phyloP scores from a whole-genome alignment of 1,140 invertebrate species.

The Drosophila jambulina region DNA sequence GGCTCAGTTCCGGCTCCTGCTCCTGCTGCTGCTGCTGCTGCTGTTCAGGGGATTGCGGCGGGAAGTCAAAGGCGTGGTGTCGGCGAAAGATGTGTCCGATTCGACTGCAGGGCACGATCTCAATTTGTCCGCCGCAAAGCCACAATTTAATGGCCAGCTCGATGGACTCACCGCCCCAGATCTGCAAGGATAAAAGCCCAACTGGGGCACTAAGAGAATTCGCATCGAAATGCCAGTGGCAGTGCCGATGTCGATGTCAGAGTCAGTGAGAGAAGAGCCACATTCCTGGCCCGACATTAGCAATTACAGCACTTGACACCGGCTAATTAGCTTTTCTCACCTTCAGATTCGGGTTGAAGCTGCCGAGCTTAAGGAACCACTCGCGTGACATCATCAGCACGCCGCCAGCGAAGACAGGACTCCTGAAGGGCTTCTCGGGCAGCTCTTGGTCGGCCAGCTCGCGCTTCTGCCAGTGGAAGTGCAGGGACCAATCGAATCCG shows the following conservation, averaged over 20 bases:
- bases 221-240: constrained; percentile 8
- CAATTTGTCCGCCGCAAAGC: constrained; percentile 90
- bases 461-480: constrained; percentile 97
- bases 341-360: constrained; percentile 90
- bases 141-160: constrained; percentile 97
- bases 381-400: constrained; percentile 90
- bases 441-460: constrained; percentile 23
- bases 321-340: constrained; percentile 68
- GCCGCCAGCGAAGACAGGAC: constrained; percentile 92
- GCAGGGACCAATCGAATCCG: constrained; percentile 97
- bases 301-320: constrained; percentile 63
- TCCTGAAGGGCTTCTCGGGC: constrained; percentile 76
- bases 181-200: constrained; percentile 86
- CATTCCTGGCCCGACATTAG: constrained; percentile 52
- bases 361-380: constrained; percentile 92
- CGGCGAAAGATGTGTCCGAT: constrained; percentile 93
- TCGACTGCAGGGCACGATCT: constrained; percentile 93
- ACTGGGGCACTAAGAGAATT: constrained; percentile 6
- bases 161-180: constrained; percentile 99
- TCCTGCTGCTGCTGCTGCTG: not conserved
- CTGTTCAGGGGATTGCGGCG: constrained; percentile 81
- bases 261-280: constrained; percentile 11
- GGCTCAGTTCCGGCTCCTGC: constrained; percentile 25
- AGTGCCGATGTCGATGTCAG: constrained; percentile 8
- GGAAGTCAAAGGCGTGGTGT: constrained; percentile 92